phyloP scores from a whole-genome alignment of 2,888 invertebrate species.

The Xanthorhoe spadicearia region DNA sequence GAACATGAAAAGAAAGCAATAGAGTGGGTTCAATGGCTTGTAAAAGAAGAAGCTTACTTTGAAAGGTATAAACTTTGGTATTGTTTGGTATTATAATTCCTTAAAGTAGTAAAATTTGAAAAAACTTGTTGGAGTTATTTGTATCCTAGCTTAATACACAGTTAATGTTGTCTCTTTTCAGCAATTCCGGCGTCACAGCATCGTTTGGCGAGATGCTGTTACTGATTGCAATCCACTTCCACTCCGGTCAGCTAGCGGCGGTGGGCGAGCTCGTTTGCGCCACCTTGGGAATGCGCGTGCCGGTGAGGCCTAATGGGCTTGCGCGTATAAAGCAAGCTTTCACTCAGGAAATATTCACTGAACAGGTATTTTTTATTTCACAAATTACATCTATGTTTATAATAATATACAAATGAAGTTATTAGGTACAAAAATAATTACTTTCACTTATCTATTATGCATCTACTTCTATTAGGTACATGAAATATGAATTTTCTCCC shows the following conservation, averaged over 20 bases:
- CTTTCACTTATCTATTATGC: too few relatives aligned
- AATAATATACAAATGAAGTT: too few relatives aligned
- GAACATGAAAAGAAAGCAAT: slow-evolving; percentile 94
- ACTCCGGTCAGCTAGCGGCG: slow-evolving; percentile 96
- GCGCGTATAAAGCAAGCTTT: slow-evolving; percentile 96
- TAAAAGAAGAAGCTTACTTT: slow-evolving; percentile 95
- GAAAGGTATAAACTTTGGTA: slow-evolving; percentile 84
- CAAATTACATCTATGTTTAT: not conserved
- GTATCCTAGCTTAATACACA: not conserved
- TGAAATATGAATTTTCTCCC: slow-evolving; percentile 34
- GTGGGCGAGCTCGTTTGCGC: slow-evolving; percentile 97
- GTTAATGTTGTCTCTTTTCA: slow-evolving; percentile 50
- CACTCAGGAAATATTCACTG: slow-evolving; percentile 98
- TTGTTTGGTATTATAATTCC: not conserved
- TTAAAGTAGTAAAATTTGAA: too few relatives aligned
- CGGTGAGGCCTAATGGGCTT: slow-evolving; percentile 93
- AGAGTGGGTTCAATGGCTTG: slow-evolving; percentile 97
- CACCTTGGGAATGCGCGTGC: slow-evolving; percentile 97
- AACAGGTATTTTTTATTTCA: slow-evolving; percentile 86
- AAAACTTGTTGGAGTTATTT: too few relatives aligned
- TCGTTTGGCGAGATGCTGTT: slow-evolving; percentile 98
- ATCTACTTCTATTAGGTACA: not conserved
- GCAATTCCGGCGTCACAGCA: slow-evolving; percentile 92
- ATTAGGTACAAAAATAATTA: too few relatives aligned
- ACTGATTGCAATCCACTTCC: slow-evolving; percentile 98